Evolutionary conservation across 2,888 invertebrate genomes (phyloP), one percentile per base, ranked within the genome.

Genomic region (Strigamia maritima): DNA sequence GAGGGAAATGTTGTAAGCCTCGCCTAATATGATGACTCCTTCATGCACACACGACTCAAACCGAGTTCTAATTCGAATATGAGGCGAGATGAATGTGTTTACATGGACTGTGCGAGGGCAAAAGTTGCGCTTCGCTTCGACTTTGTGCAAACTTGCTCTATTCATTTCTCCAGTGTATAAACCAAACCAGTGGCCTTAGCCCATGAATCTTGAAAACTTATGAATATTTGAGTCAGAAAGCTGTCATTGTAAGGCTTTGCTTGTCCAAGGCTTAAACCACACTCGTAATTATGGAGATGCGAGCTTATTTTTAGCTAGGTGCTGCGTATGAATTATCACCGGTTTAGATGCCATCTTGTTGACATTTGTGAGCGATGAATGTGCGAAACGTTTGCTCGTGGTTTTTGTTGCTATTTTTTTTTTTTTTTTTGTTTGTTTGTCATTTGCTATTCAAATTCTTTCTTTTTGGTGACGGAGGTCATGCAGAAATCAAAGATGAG

Each of bases 1-100:
- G 60, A 60, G 60, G 60, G 60, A 60, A 60, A 60, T 60, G 16
- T 60, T 60, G 60, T 60, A 60, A 60, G 60, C 60, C 60, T 60
- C 19, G 60, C 60, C 60, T 60, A 60, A 60, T 60, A 60, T 60
- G 60, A 60, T 60, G 60, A 60, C 60, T 60, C 60, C 60, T 60
- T 60, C 60, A 19, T 60, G 60, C 60, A 60, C 60, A 60, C 60
- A 60, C 8, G 60, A 3, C 60, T 60, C 22, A 8, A 60, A 24
- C 60, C 60, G 60, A 24, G 60, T 60, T 60, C 8, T 60, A 60
- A 60, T 24, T 6, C 2, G 44, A 60, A 19, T 24, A 44, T 14
- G 44, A 24, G 60, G 22, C 60, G 60, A 60, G 60, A 60, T 60
- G 22, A 60, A 60, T 60, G 60, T 60, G 60, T 60, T 60, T 60